Evolutionary conservation across 2,888 invertebrate species (phyloP).

Genomic region (Macrosoma leucophasiata): DNA sequence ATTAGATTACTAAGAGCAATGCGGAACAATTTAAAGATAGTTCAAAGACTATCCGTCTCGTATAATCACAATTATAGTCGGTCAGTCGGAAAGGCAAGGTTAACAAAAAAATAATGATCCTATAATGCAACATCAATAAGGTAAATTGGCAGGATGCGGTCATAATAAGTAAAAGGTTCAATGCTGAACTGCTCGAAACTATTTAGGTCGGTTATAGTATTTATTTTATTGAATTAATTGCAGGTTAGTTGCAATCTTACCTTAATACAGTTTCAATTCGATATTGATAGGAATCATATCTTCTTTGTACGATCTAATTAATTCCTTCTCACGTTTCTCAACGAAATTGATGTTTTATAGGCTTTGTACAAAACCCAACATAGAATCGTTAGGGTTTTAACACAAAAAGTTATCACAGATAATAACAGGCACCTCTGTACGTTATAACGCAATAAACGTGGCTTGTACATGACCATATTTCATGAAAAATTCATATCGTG

Average conservation of each 20-base stretch:
- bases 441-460: slow-evolving; percentile 46
- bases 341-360: slow-evolving; percentile 44
- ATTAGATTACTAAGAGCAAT: slow-evolving; percentile 51
- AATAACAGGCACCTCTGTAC: slow-evolving; percentile 43
- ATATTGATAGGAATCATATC: no score
- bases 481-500: slow-evolving; percentile 72
- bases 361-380: slow-evolving; percentile 38
- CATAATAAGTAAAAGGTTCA: slow-evolving; percentile 60
- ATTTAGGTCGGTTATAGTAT: slow-evolving; percentile 21
- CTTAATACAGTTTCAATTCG: slow-evolving; percentile 26
- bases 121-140: slow-evolving; percentile 69
- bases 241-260: slow-evolving; percentile 20
- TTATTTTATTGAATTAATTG: slow-evolving; percentile 28
- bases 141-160: slow-evolving; percentile 68
- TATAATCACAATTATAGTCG: slow-evolving; percentile 64
- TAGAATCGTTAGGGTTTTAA: slow-evolving; percentile 47
- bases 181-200: slow-evolving; percentile 40
- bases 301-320: no score
- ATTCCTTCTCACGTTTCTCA: slow-evolving; percentile 42
- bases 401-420: no score
- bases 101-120: slow-evolving; percentile 67
- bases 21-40: slow-evolving; percentile 65
- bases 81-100: slow-evolving; percentile 48
- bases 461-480: slow-evolving; percentile 57
- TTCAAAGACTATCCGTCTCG: slow-evolving; percentile 59